Conservation (phyloP, 1,140 invertebrate species). For the Caenorhabditis inopinata region DNA sequence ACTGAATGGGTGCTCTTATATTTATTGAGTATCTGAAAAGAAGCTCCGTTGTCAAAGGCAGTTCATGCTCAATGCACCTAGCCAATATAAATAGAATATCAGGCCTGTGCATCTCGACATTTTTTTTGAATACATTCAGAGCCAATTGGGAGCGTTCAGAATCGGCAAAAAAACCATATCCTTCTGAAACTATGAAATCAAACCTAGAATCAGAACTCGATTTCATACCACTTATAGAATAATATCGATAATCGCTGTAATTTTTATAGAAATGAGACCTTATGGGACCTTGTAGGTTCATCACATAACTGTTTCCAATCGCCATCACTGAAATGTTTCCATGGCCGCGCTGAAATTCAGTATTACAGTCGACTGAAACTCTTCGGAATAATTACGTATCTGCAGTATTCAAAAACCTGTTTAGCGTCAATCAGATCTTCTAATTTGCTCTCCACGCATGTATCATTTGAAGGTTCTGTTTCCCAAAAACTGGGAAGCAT, state of each 20-base stretch:
- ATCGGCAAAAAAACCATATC: background rate
- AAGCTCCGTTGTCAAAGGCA: background rate
- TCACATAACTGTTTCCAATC: conserved; percentile 13
- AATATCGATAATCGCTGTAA: background rate
- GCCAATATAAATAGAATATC: background rate
- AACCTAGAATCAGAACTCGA: background rate
- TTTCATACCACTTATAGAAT: background rate
- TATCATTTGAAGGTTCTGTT: background rate
- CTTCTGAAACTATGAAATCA: background rate
- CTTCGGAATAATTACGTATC: background rate
- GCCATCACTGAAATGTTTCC: background rate
- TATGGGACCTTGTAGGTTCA: background rate
- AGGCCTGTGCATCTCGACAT: background rate
- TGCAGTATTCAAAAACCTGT: background rate
- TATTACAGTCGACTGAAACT: background rate
- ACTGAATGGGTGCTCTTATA: background rate
- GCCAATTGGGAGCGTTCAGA: background rate
- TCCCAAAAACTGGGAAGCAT: background rate
- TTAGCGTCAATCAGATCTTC: background rate
- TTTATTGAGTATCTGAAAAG: background rate
- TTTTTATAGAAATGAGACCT: background rate
- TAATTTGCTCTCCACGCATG: background rate
- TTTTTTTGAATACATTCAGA: background rate
- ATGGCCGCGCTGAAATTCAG: background rate
- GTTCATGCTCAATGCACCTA: background rate